These are phyloP conservation scores for Butorides virescens DNA, from an alignment of 2,113 vertebrate genomes.

Conservation along the genomic window DNA sequence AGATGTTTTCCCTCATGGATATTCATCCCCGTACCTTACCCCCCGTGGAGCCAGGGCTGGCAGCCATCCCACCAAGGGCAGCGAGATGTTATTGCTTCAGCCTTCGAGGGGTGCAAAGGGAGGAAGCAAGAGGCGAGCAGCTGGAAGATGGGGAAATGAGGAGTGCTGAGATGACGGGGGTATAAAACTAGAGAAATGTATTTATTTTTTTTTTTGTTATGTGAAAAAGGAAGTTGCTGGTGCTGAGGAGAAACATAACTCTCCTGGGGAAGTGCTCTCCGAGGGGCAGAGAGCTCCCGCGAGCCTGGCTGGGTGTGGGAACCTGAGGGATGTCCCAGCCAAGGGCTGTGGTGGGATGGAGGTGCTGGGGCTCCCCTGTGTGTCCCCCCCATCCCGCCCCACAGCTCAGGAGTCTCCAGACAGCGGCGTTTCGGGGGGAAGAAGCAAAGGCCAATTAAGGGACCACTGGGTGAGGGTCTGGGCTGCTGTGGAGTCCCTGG, in stretches of 20 bases:
- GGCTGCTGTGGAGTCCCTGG: background rate
- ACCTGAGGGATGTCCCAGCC: background rate
- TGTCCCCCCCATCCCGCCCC: fast-evolving
- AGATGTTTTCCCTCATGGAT: background rate
- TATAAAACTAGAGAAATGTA: background rate
- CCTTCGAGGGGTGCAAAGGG: background rate
- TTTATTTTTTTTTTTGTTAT: background rate
- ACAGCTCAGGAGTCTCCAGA: background rate
- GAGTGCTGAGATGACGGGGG: constrained; percentile 44
- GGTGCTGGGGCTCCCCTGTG: background rate
- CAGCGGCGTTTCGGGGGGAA: background rate
- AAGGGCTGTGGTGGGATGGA: background rate
- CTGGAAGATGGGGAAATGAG: constrained; percentile 30
- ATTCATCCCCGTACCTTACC: background rate
- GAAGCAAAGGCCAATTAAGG: background rate
- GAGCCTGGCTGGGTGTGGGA: background rate
- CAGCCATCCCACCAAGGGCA: background rate
- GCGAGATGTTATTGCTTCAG: fast-evolving
- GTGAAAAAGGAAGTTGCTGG: constrained; percentile 21
- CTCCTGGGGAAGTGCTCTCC: background rate
- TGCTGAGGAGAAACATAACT: background rate
- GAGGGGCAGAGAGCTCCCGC: background rate
- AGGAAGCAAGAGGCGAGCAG: background rate
- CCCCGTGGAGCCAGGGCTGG: background rate
- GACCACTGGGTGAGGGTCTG: background rate